Evolutionary conservation across 1,140 invertebrate species (phyloP).

Genomic region (Macrobrachium nipponense): DNA sequence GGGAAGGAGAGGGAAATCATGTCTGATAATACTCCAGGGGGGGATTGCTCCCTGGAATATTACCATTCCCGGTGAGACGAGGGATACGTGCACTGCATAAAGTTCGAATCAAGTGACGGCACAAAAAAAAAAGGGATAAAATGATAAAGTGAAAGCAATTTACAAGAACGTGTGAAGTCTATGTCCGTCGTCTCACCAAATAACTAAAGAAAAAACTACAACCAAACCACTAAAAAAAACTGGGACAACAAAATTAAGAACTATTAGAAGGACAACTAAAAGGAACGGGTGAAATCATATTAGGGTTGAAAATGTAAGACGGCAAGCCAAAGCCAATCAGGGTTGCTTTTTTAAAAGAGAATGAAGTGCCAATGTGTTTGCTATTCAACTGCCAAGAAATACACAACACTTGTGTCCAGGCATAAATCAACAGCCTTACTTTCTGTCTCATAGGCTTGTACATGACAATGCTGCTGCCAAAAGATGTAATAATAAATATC

Average conservation of each 20-base stretch:
- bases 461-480: too few species aligned
- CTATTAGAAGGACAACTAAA: background rate
- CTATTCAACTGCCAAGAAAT: slow-evolving; percentile 32
- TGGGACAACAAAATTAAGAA: background rate
- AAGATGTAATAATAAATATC: too few species aligned
- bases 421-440: slow-evolving; percentile 1
- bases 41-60: slow-evolving; percentile 1
- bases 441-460: background rate
- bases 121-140: too few species aligned
- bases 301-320: background rate
- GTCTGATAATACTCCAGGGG: background rate
- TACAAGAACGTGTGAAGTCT: too few species aligned
- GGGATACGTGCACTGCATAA: background rate
- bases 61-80: background rate
- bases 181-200: background rate
- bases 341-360: slow-evolving; percentile 26
- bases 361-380: slow-evolving; percentile 44
- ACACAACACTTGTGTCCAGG: slow-evolving; percentile 25
- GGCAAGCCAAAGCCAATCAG: slow-evolving; percentile 43
- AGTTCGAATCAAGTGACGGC: too few species aligned
- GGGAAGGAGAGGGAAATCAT: background rate
- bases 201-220: slow-evolving; percentile 32
- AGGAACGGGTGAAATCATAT: background rate
- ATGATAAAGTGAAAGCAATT: too few species aligned
- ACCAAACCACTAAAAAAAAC: slow-evolving; percentile 9